These are phyloP conservation scores for Nannoperca obscura DNA, from an alignment of 2,797 vertebrate species.

Conservation along the genomic window DNA sequence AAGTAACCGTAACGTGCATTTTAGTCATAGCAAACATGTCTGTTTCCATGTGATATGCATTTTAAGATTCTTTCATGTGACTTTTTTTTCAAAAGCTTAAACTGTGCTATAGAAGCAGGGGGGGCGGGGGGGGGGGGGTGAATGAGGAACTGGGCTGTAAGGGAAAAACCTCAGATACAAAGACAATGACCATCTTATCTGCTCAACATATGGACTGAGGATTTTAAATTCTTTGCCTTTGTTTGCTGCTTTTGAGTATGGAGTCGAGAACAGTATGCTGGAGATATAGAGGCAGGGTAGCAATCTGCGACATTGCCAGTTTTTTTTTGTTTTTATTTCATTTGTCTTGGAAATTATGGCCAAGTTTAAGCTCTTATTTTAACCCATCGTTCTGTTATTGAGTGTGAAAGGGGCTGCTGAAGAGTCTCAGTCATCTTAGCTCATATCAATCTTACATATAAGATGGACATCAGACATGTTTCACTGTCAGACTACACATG, in stretches of 20 bases:
- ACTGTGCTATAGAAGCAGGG: neutral
- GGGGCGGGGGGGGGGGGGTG: too few species aligned
- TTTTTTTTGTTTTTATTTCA: too few species aligned
- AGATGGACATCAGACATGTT: neutral
- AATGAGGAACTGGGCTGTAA: slow-evolving; percentile 38
- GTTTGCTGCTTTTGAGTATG: slow-evolving; percentile 22
- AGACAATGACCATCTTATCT: slow-evolving; percentile 41
- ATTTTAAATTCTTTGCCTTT: slow-evolving; percentile 35
- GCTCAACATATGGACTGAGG: slow-evolving; percentile 18
- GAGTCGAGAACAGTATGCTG: neutral
- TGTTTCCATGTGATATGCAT: neutral
- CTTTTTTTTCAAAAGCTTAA: slow-evolving; percentile 6
- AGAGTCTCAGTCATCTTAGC: neutral
- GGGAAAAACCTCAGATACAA: slow-evolving; percentile 28
- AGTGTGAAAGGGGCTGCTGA: neutral
- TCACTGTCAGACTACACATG: neutral
- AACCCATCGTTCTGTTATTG: neutral
- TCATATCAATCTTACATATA: neutral
- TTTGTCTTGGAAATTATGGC: neutral
- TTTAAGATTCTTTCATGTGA: slow-evolving; percentile 3
- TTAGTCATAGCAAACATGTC: neutral
- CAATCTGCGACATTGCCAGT: neutral
- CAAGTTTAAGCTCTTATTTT: neutral
- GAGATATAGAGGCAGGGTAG: neutral
- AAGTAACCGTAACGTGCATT: neutral